phyloP scores from a whole-genome alignment of 2,888 invertebrate species.

The Scrobipalpa atriplicella region DNA sequence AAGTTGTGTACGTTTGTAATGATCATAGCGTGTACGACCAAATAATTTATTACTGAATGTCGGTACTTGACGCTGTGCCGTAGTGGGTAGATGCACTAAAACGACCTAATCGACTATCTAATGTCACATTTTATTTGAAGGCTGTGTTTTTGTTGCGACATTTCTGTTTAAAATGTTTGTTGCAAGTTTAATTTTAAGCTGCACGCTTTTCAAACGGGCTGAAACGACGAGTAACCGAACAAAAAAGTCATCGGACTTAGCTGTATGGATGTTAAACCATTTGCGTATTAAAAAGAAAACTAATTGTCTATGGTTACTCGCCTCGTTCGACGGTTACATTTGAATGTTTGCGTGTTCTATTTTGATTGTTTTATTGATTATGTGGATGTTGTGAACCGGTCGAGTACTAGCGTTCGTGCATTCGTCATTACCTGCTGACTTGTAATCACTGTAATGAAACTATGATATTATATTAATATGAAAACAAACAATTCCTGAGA shows the following conservation, averaged over 20 bases:
- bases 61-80: constrained; percentile 47
- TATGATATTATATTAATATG: constrained; percentile 77
- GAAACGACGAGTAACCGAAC: neutral
- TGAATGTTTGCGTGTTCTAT: constrained; percentile 36
- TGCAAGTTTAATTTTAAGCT: constrained; percentile 40
- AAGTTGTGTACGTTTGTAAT: constrained; percentile 68
- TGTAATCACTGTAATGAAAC: constrained; percentile 74
- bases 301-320: neutral
- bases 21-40: constrained; percentile 66
- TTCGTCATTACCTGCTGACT: constrained; percentile 74
- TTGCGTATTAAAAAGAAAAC: constrained; percentile 3
- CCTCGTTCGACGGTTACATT: constrained; percentile 29
- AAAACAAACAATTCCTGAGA: constrained; percentile 78
- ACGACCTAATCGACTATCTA: constrained; percentile 51
- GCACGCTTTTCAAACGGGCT: constrained; percentile 40
- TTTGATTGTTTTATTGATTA: constrained; percentile 29
- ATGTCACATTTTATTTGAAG: constrained; percentile 45
- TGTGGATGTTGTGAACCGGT: constrained; percentile 42
- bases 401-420: constrained; percentile 61
- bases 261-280: neutral
- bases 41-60: constrained; percentile 53
- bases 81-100: constrained; percentile 55
- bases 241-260: neutral
- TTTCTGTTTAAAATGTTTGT: constrained; percentile 41
- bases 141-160: constrained; percentile 57